These are phyloP conservation scores for Seira sanloemensis DNA, from an alignment of 2,888 invertebrate species.

Conservation along the genomic window DNA sequence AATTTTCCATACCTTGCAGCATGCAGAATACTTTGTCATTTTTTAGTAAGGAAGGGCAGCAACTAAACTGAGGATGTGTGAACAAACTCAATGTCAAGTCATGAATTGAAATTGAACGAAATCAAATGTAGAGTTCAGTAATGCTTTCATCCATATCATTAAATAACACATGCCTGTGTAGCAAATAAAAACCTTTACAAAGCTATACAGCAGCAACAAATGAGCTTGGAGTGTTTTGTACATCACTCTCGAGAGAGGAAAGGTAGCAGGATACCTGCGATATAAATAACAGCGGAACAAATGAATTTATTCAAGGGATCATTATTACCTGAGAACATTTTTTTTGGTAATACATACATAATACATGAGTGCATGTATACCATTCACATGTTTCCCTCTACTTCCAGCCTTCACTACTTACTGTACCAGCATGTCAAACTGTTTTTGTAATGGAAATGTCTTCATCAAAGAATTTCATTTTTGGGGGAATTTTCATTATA, in stretches of 20 bases:
- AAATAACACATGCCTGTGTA: not conserved
- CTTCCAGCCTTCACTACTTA: no score
- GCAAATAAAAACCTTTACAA: not conserved
- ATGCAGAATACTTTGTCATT: constrained; percentile 18
- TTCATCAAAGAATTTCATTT: constrained; percentile 45
- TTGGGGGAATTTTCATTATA: constrained; percentile 16
- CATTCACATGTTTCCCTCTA: no score
- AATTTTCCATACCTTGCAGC: constrained; percentile 47
- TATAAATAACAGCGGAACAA: constrained; percentile 48
- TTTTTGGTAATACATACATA: no score
- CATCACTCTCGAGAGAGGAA: not conserved
- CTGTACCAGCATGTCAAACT: not conserved
- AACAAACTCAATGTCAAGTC: constrained; percentile 42
- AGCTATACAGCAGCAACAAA: constrained; percentile 11
- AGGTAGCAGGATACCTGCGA: not conserved
- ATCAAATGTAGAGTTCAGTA: not conserved
- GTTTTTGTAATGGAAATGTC: constrained; percentile 47
- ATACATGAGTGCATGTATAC: no score
- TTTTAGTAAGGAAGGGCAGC: not conserved
- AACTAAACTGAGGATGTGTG: constrained; percentile 54
- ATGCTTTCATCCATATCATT: not conserved
- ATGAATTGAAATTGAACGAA: constrained; percentile 41
- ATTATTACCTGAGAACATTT: not conserved
- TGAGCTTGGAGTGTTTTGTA: not conserved
- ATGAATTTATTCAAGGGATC: constrained; percentile 41